Percentiles rank a stretch among this genome's conserved stretches.
These are phyloP conservation scores for Tenthredo mesomela DNA, from an alignment of 2,888 invertebrate genomes.

Conservation along the genomic window DNA sequence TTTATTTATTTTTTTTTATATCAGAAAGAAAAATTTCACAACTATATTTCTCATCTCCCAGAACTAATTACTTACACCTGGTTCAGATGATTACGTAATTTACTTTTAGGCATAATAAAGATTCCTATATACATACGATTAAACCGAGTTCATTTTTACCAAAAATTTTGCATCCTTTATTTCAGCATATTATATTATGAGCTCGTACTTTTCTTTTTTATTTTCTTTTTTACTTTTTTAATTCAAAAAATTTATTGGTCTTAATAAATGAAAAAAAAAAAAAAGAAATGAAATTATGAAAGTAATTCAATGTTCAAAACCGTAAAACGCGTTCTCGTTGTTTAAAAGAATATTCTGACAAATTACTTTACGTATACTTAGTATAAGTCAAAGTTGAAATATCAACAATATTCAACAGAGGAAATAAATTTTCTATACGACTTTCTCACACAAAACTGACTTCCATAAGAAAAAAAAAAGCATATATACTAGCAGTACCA, in stretches of 20 bases:
- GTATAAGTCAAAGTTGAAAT: background rate
- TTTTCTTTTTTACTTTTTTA: background rate
- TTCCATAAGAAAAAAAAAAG: background rate
- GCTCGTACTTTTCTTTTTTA: slow-evolving; percentile 6
- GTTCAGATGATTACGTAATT: slow-evolving; percentile 8
- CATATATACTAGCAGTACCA: background rate
- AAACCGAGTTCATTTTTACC: background rate
- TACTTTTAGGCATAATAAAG: slow-evolving; percentile 33
- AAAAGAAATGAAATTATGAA: slow-evolving; percentile 5
- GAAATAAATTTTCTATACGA: background rate
- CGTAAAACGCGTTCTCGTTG: background rate
- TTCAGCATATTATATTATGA: background rate
- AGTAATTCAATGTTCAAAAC: slow-evolving; percentile 14
- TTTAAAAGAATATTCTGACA: background rate
- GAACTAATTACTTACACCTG: slow-evolving; percentile 15
- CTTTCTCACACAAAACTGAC: background rate
- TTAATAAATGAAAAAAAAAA: background rate
- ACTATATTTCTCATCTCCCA: background rate
- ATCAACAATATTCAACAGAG: background rate
- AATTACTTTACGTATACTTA: too few species aligned
- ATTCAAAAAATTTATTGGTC: background rate
- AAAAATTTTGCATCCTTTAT: background rate
- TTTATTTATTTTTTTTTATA: background rate
- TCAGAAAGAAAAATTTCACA: slow-evolving; percentile 14
- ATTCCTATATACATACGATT: slow-evolving; percentile 42